Evolutionary conservation across 2,113 vertebrate genomes (phyloP), one percentile per base, ranked within the genome.

Genomic region (Rhynchomys soricoides): DNA sequence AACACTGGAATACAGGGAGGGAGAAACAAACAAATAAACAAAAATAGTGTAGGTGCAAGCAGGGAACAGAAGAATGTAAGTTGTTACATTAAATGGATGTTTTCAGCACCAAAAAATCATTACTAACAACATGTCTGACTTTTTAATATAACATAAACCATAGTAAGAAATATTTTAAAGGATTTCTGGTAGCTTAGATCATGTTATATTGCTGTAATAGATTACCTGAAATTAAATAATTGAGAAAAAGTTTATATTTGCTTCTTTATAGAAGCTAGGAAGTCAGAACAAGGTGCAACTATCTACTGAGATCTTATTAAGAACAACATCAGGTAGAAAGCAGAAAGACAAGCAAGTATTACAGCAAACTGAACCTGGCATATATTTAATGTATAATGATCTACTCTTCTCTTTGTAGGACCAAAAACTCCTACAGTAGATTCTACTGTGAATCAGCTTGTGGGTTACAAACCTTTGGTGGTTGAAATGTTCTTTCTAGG

Each of bases 231-330:
- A 55, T 16, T 16, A 24, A 26, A 19, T 43, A 85, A 74, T 50
- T 52, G 64, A 40, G 6, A 74, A 81, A 29, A 78, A 52, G 0
- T 21, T 13, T 52, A 31, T 43, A 8, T 68, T 31, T 62, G 10
- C 0, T 43, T 66, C 13, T 66, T 74, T 12, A 7, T 52, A 21
- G 5, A 64, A 16, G 37, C 1, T 52, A 13, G 24, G 8, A 93
- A 31, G 9, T 21, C 1, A 52, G 43, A 52, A 45, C 1, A 40
- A 40, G 24, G 6, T 3, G 1, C 10, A 4, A 40, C 7, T 0
- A 24, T 57, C 21, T 26, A 13, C 1, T 74, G 21, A n/a, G 9
- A 16, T 22, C 59, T 45, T 52, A 5, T 3, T 73, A 29, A 75
- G 3, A 1, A 26, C 0, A 21, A 37, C 12, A 82, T 79, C 24